Base-by-base conservation (phyloP, 2,797 vertebrate genomes). In the Muscicapa striata region DNA sequence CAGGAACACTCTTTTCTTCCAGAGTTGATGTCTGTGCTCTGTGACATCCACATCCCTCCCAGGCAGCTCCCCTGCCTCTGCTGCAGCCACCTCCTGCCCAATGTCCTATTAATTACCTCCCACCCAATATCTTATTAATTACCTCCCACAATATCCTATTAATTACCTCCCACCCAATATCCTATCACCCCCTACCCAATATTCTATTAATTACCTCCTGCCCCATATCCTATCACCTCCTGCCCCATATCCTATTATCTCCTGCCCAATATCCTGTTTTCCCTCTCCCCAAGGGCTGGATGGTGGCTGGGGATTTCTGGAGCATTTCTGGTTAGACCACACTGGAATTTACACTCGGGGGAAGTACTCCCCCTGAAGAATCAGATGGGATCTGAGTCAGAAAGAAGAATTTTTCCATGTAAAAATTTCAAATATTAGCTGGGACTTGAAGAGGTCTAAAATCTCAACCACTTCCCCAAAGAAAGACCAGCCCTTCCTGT, bases 11-110 rank as follows among this genome's bases (percentile, higher is more conserved):
- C 2, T 23, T 49, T 54, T 29, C 40, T 23, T 12, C 6, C 1
- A 7, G 36, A 38, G 14, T 1, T 2, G 1, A 7, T 19, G 29
- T 14, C 57, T 5, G 0, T 17, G 15, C 24, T 15, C 49, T 1
- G 0, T 9, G 68, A 40, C 0, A 4, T 2, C 48, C 48, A 8
- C n/a, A 16, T 6, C 16, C 52, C 70, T 34, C 23, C n/a, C 19
- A 48, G 63, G 20, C 52, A 67, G 13, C 11, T 29, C 3, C 27
- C 11, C n/a, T 20, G 21, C 1, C 66, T 29, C 41, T 63, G 58
- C 30, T 72, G 52, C 13, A 49, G 41, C 13, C 18, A 9, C 24
- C 24, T 63, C 55, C 57, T 9, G 46, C 32, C 26, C 64, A 17
- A 41, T 17, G 17, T 41, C 41, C 41, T 18, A 41, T 41, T 36